These are phyloP conservation scores for Temnopleurus reevesii DNA, from an alignment of 53 echinoderm and acorn worm genomes.

Conservation along the genomic window DNA sequence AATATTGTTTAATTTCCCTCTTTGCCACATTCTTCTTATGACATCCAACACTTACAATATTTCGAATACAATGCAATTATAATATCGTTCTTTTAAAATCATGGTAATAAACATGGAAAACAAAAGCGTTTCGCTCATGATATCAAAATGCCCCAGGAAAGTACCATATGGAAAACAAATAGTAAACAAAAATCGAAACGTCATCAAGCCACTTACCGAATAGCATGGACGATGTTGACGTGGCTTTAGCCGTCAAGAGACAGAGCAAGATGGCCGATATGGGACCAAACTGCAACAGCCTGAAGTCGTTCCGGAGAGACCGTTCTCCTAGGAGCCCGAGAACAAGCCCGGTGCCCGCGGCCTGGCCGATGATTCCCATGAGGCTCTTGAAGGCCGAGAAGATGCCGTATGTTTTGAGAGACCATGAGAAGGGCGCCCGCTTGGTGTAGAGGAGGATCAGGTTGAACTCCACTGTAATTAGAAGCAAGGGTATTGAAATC, in stretches of 20 bases:
- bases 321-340: constrained; percentile 42
- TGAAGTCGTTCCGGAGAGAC: constrained; percentile 46
- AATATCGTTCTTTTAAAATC: no score
- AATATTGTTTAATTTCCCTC: no score
- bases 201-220: constrained; percentile 25
- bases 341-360: constrained; percentile 51
- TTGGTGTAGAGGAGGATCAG: constrained; percentile 56
- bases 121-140: no score
- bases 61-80: no score
- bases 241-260: neutral
- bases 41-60: no score
- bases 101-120: no score
- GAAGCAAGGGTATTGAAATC: no score
- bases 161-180: no score
- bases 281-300: constrained; percentile 25
- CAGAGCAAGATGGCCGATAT: neutral
- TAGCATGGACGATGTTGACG: neutral
- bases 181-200: no score
- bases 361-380: constrained; percentile 53
- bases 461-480: constrained; percentile 53
- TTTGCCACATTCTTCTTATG: no score
- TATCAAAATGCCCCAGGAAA: no score
- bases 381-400: constrained; percentile 62
- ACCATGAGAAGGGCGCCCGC: constrained; percentile 68
- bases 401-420: constrained; percentile 53